A percentile compares a stretch with the other conserved stretches of the same genome.
These are phyloP conservation scores for Eulemur mongoz DNA, from an alignment of 2,797 vertebrate genomes.

Conservation along the genomic window DNA sequence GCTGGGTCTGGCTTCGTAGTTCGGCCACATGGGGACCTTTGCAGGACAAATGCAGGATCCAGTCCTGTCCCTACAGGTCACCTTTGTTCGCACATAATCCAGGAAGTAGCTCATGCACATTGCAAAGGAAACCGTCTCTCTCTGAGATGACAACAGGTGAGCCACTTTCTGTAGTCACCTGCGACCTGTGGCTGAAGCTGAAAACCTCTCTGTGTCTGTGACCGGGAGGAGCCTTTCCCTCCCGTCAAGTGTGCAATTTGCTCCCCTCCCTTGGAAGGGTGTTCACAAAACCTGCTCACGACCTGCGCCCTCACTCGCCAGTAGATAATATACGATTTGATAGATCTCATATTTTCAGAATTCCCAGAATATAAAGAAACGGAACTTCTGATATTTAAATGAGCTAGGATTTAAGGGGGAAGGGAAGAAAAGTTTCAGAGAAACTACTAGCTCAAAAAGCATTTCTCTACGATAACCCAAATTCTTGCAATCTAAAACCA, in stretches of 20 bases:
- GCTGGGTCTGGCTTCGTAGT: neutral
- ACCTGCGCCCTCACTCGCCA: neutral
- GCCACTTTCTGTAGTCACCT: fast-evolving
- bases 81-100: fast-evolving
- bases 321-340: fast-evolving
- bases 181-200: neutral
- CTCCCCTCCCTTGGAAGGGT: neutral
- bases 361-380: neutral
- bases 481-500: neutral
- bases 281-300: too few species aligned
- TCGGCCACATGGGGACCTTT: neutral
- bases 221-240: fast-evolving
- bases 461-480: neutral
- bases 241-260: fast-evolving
- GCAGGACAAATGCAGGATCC: too few species aligned
- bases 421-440: neutral
- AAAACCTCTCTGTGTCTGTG: too few species aligned
- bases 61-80: fast-evolving
- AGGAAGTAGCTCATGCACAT: fast-evolving
- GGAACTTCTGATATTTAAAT: neutral
- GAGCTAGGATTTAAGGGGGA: too few species aligned
- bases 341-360: neutral
- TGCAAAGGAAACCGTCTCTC: neutral
- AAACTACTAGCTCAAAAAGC: neutral
- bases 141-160: fast-evolving